Evolutionary conservation across 92 coral and sea anemone genomes (phyloP).

Genomic region (Parazoanthus atlanticus): DNA sequence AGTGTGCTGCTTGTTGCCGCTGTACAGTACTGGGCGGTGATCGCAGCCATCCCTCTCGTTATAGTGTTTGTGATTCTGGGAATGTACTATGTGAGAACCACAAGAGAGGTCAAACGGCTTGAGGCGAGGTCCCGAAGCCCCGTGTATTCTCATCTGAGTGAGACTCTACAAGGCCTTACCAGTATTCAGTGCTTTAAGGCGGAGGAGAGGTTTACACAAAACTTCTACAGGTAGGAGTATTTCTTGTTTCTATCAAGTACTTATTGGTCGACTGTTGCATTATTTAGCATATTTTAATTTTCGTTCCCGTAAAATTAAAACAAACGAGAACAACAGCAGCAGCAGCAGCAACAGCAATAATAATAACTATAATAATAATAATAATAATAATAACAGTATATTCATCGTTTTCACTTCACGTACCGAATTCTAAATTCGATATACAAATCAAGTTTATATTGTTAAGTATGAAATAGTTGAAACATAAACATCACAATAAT

Average conservation of each 20-base stretch:
- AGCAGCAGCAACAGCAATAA: too few relatives aligned
- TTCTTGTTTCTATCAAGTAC: background rate
- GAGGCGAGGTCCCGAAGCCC: slow-evolving; percentile 50
- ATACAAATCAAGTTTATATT: too few relatives aligned
- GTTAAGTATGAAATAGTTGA: too few relatives aligned
- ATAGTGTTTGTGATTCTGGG: slow-evolving; percentile 40
- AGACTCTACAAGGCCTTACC: slow-evolving; percentile 55
- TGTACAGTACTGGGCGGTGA: slow-evolving; percentile 26
- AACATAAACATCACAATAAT: too few relatives aligned
- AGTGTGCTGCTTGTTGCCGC: slow-evolving; percentile 37
- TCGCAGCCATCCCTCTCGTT: slow-evolving; percentile 28
- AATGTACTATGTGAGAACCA: slow-evolving; percentile 31
- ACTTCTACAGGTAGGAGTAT: slow-evolving; percentile 26
- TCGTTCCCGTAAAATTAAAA: too few relatives aligned
- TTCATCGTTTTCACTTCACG: too few relatives aligned
- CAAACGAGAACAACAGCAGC: too few relatives aligned
- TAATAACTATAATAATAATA: too few relatives aligned
- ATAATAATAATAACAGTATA: too few relatives aligned
- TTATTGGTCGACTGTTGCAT: background rate
- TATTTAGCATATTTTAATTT: background rate
- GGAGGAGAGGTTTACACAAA: slow-evolving; percentile 36
- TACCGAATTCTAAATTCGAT: too few relatives aligned
- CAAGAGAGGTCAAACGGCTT: slow-evolving; percentile 38
- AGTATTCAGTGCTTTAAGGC: slow-evolving; percentile 58
- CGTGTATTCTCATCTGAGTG: slow-evolving; percentile 57